phyloP scores from a whole-genome alignment of 2,888 invertebrate species.

The Agrochola litura region DNA sequence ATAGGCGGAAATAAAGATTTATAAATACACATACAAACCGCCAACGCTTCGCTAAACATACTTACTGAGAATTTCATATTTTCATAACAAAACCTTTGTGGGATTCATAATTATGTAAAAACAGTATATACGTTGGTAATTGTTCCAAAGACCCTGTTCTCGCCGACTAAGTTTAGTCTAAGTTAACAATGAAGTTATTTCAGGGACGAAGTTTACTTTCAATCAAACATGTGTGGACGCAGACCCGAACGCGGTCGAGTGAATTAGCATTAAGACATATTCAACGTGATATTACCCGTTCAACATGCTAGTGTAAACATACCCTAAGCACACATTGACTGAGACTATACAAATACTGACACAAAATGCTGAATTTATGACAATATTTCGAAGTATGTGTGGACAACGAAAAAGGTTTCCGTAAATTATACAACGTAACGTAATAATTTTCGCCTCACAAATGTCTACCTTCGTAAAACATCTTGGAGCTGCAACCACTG shows the following conservation, averaged over 20 bases:
- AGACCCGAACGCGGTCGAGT: conserved; percentile 36
- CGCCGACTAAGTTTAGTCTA: conserved; percentile 9
- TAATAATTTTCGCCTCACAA: no score
- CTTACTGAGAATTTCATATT: conserved; percentile 24
- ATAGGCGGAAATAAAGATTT: neutral
- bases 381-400: conserved; percentile 7
- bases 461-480: no score
- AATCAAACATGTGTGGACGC: conserved; percentile 47
- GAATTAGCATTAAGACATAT: conserved; percentile 46
- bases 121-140: conserved; percentile 32
- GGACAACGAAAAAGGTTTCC: no score
- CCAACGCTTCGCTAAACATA: neutral
- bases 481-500: no score
- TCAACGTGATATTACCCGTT: conserved; percentile 47
- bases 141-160: conserved; percentile 19
- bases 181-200: conserved; percentile 59
- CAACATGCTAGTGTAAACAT: conserved; percentile 37
- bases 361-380: conserved; percentile 12
- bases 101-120: neutral
- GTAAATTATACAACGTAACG: no score
- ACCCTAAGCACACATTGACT: conserved; percentile 48
- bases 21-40: neutral
- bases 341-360: conserved; percentile 33
- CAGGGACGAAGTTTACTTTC: conserved; percentile 56
- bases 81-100: conserved; percentile 48